Base-by-base conservation (phyloP, 2,888 invertebrate species). In the Apamea crenata region DNA sequence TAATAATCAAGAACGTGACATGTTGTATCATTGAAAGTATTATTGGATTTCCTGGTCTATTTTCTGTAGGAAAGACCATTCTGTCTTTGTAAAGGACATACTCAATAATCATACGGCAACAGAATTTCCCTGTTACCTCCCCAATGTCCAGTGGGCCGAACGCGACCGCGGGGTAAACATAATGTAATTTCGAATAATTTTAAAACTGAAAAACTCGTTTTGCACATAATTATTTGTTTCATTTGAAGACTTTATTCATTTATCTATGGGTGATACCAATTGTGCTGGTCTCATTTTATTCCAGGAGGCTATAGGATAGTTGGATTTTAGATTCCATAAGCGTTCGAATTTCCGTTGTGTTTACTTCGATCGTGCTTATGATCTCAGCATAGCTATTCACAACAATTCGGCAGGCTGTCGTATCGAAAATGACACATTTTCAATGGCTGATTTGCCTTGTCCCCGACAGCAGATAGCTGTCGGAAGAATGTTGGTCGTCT, bases 21-120 rank as follows among this genome's bases (percentile, higher is more conserved):
- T 73, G 66, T 67, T 53, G 32, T 85, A 61, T 67, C 82, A 67
- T 72, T 81, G 66, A 47, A 85, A 70, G 18, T 80, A 3, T 59
- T 1, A 18, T 59, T 65, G 12, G 8, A 44, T 32, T 81, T 36
- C n/a, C 32, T 65, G 5, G n/a, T 36, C 29, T 68, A 36, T 29
- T 21, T 61, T 40, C 14, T 53, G 12, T 16, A 16, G 10, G 5
- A 40, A n/a, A 72, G 14, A 29, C 44, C 29, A n/a, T 5, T 36
- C 36, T 65, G 36, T 65, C 65, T 63, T 32, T 63, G 63, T 21
- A 21, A 63, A 63, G 63, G 63, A 21, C 63, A 63, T 32, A 32
- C 21, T 65, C 65, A 36, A 65, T 36, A 36, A 36, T 36, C 1
- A 25, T 14, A 36, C 2, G 36, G 21, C 32, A 21, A 12, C 10